A percentile compares a stretch with the other conserved stretches of the same genome.
These are phyloP conservation scores for Caradrina kadenii DNA, from an alignment of 2,888 invertebrate genomes.

Conservation along the genomic window DNA sequence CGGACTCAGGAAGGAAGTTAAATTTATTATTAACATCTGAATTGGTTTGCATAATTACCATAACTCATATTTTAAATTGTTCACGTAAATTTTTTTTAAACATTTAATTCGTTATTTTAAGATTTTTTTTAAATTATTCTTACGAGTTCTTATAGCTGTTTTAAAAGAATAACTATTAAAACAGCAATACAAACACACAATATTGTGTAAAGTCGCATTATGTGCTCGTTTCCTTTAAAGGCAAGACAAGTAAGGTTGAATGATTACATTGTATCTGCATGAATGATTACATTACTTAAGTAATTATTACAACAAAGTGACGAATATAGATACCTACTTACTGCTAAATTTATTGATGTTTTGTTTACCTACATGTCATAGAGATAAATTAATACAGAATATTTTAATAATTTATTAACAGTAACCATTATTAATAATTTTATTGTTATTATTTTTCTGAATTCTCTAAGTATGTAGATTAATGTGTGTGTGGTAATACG, in stretches of 20 bases:
- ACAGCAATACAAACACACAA: neutral
- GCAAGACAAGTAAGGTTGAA: slow-evolving; percentile 3
- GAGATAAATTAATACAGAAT: neutral
- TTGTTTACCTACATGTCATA: neutral
- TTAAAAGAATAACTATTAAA: neutral
- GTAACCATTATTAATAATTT: no score
- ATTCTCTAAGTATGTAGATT: neutral
- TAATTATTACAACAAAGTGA: neutral
- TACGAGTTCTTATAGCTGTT: no score
- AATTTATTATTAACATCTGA: neutral
- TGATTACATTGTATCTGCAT: slow-evolving; percentile 22
- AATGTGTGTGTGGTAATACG: no score
- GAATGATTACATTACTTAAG: slow-evolving; percentile 24
- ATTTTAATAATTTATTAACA: no score
- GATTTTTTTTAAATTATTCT: no score
- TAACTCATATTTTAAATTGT: neutral
- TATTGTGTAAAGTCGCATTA: neutral
- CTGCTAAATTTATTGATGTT: neutral
- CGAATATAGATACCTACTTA: neutral
- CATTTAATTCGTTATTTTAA: no score
- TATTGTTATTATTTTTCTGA: no score
- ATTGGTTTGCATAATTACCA: neutral
- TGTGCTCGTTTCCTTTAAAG: neutral
- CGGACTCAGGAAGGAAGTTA: slow-evolving; percentile 2
- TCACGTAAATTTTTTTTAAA: neutral